Evolutionary conservation across 2,888 invertebrate genomes (phyloP).

Genomic region (Tachina grossa): DNA sequence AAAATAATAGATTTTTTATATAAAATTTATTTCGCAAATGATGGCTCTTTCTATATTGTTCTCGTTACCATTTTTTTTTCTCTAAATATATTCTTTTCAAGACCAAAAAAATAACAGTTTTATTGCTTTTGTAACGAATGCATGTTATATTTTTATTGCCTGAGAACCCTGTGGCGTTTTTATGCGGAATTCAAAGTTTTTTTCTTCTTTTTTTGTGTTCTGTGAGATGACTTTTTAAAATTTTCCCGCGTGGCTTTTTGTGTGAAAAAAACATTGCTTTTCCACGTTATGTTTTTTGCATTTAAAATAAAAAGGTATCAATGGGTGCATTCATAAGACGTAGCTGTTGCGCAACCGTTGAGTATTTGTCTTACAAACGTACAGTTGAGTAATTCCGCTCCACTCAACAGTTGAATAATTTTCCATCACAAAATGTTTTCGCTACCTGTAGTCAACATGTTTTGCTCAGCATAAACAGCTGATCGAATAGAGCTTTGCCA

Average conservation of each 20-base stretch:
- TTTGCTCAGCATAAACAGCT: no score
- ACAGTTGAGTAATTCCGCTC: no score
- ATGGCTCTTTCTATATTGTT: slow-evolving; percentile 39
- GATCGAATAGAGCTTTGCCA: no score
- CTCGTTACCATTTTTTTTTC: slow-evolving; percentile 46
- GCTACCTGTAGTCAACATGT: no score
- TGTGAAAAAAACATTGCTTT: slow-evolving; percentile 39
- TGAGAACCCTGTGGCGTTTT: slow-evolving; percentile 70
- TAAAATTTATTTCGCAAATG: slow-evolving; percentile 61
- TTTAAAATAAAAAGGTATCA: slow-evolving; percentile 58
- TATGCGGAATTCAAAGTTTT: slow-evolving; percentile 56
- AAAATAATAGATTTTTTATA: slow-evolving; percentile 46
- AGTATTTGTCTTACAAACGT: no score
- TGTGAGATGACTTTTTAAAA: slow-evolving; percentile 63
- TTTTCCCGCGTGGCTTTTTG: slow-evolving; percentile 72
- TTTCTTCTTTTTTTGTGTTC: slow-evolving; percentile 13
- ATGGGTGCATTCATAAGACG: no score
- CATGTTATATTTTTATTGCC: slow-evolving; percentile 70
- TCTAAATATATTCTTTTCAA: slow-evolving; percentile 19
- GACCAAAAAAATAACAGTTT: slow-evolving; percentile 44
- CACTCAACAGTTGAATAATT: no score
- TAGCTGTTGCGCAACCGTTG: no score
- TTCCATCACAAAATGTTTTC: no score
- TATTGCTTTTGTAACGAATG: slow-evolving; percentile 71
- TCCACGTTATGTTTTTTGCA: slow-evolving; percentile 35